phyloP scores from a whole-genome alignment of 2,888 invertebrate genomes.

The Melanophora roralis region DNA sequence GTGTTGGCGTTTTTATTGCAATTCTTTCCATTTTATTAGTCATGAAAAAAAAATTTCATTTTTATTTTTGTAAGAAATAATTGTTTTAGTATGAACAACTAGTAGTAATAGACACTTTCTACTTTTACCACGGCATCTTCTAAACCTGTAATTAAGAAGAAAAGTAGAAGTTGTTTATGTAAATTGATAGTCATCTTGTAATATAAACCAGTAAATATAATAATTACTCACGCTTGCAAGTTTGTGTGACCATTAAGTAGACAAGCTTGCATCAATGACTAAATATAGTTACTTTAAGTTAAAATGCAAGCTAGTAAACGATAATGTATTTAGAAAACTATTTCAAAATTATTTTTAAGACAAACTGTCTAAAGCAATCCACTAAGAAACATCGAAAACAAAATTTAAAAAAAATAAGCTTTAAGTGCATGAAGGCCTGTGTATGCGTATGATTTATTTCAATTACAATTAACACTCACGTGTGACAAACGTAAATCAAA shows the following conservation, averaged over 20 bases:
- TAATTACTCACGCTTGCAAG: not conserved
- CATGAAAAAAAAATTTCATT: slow-evolving; percentile 7
- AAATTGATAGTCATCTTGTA: slow-evolving; percentile 13
- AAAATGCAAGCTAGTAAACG: no score
- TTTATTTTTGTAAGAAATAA: not conserved
- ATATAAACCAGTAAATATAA: not conserved
- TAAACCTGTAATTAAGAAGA: slow-evolving; percentile 24
- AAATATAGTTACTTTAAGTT: no score
- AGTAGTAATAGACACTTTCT: slow-evolving; percentile 19
- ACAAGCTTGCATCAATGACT: no score
- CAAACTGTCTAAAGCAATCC: no score
- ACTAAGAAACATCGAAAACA: no score
- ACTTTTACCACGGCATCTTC: slow-evolving; percentile 32
- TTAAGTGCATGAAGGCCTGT: not conserved
- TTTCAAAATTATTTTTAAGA: no score
- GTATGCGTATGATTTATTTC: not conserved
- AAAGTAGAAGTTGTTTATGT: not conserved
- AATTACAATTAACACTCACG: slow-evolving; percentile 1
- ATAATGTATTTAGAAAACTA: no score
- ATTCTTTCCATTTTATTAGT: not conserved
- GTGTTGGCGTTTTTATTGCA: slow-evolving; percentile 7
- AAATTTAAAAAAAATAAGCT: not conserved
- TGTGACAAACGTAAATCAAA: not conserved
- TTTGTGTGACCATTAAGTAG: no score
- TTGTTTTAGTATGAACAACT: slow-evolving; percentile 21